Evolutionary conservation across 1,140 invertebrate species (phyloP).

Genomic region (Pararge aegeria): DNA sequence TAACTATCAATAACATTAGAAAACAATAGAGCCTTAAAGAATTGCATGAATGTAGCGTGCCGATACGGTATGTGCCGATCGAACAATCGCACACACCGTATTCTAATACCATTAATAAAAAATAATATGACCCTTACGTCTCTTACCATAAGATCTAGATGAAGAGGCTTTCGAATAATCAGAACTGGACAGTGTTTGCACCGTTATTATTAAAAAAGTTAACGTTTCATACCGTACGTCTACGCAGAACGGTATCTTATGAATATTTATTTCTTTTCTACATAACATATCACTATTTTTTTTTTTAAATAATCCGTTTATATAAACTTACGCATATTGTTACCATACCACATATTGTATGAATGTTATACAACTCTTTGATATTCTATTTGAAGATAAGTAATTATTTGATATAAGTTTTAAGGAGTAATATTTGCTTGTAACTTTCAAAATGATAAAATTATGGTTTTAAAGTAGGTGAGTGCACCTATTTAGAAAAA

Average conservation of each 20-base stretch:
- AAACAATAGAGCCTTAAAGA: slow-evolving; percentile 24
- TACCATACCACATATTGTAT: too few relatives aligned
- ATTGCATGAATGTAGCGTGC: slow-evolving; percentile 23
- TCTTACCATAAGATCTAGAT: background rate
- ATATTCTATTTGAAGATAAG: background rate
- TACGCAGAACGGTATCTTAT: slow-evolving; percentile 18
- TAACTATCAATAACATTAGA: slow-evolving; percentile 18
- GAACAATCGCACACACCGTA: slow-evolving; percentile 14
- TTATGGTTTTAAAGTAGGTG: too few relatives aligned
- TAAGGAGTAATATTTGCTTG: background rate
- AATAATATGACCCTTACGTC: background rate
- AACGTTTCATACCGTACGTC: slow-evolving; percentile 9
- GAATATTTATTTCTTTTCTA: slow-evolving; percentile 15
- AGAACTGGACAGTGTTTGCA: slow-evolving; percentile 2
- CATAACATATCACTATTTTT: slow-evolving; percentile 5
- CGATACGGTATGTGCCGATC: slow-evolving; percentile 14
- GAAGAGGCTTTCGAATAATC: background rate
- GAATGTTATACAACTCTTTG: background rate
- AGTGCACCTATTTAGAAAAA: too few relatives aligned
- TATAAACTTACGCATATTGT: too few relatives aligned
- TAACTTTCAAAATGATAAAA: too few relatives aligned
- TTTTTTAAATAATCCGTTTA: background rate
- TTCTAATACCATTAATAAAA: background rate
- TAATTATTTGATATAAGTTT: too few relatives aligned
- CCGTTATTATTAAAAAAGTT: slow-evolving; percentile 12